Base-by-base conservation (phyloP, 2,797 vertebrate genomes). In the Melanogrammus aeglefinus region DNA sequence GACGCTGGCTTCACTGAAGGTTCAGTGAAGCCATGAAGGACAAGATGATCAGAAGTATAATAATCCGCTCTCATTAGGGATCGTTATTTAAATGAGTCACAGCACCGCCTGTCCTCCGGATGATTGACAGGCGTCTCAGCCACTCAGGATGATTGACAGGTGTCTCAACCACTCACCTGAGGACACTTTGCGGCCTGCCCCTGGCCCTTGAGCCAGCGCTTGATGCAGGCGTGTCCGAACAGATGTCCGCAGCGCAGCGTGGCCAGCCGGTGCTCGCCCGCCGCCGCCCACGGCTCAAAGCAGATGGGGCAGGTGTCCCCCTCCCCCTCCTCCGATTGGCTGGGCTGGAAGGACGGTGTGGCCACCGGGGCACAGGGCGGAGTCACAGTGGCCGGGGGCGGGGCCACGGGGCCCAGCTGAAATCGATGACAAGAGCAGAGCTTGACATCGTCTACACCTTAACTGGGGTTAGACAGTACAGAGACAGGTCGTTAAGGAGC, bases 161-260 rank as follows among this genome's bases (percentile, higher is more conserved):
- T 9, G 3, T 16, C 3, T 51, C 14, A n/a, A 0, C 1, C 16
- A 78, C 88, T 84, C 85, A 99, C 98, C 96, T 99, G 98, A 0
- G 98, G 98, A 78, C 98, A 99, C 87, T 97, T 99, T 35, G 94
- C 94, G 0, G 94, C 89, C 9, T 95, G 91, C 8, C 95, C 92
- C 85, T 96, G 96, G 24, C 96, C 93, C 74, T 85, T 96, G 72
- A 99, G 93, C 98, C 98, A 99, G 77, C 93, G 96, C 1, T 95
- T 93, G 47, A 99, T 99, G 90, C 98, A 99, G 0, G 89, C 95
- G 87, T 92, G 95, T 66, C 98, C 98, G 27, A 99, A 99, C 0
- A 99, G 95, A 79, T 99, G 98, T 0, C 98, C 98, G 4, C 98
- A 99, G 10, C 96, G 96, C 87, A 99, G 86, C 0, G 97, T 93